Conservation (phyloP, 2,113 vertebrate species). For the Fukomys damarensis region DNA sequence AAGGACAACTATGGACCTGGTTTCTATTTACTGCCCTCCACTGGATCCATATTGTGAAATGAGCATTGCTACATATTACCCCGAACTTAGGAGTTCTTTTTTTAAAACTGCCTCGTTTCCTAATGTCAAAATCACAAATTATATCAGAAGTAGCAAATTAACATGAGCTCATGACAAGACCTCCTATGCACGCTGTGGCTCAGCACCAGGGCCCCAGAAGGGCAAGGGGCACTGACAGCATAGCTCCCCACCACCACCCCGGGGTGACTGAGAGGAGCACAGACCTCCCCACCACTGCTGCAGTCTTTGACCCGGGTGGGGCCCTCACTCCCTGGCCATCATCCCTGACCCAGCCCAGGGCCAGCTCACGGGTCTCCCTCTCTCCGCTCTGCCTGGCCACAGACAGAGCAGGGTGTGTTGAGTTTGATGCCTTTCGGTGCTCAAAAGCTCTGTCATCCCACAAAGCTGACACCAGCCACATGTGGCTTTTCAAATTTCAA, state of each 20-base stretch:
- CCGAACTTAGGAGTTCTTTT: not conserved
- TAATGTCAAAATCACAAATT: not conserved
- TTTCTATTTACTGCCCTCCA: slow-evolving; percentile 18
- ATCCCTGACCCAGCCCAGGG: not conserved
- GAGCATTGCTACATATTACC: not conserved
- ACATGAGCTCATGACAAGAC: not conserved
- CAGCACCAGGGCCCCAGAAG: not conserved
- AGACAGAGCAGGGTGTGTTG: not conserved
- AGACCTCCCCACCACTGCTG: not conserved
- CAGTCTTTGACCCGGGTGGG: not conserved
- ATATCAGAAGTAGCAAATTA: not conserved
- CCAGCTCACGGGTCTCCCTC: not conserved
- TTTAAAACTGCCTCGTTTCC: not conserved
- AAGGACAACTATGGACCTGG: not conserved
- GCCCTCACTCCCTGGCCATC: not conserved
- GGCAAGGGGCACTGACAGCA: not conserved
- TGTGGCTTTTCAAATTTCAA: not conserved
- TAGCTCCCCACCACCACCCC: rapidly evolving
- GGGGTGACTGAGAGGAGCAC: not conserved
- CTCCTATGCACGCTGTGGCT: too few species aligned
- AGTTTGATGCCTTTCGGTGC: not conserved
- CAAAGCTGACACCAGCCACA: not conserved
- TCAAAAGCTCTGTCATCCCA: not conserved
- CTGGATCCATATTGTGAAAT: not conserved
- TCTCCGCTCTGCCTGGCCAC: not conserved